Percentiles rank a stretch among this genome's conserved stretches.
Conservation (phyloP, 1,140 invertebrate genomes). For the Euglossa dilemma region DNA sequence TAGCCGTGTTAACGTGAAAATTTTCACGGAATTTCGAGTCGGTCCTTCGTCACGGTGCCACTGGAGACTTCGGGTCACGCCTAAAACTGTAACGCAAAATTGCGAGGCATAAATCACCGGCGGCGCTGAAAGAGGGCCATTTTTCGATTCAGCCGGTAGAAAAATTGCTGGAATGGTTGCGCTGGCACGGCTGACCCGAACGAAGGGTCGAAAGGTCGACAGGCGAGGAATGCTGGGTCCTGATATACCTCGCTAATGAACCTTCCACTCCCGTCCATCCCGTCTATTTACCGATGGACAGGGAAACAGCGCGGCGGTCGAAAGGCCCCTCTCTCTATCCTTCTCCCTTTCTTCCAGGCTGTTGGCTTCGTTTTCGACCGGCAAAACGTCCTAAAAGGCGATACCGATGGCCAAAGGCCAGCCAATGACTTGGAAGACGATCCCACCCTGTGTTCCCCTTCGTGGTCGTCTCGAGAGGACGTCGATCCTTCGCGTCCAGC, state of each 20-base stretch:
- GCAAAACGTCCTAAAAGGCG: conserved; percentile 29
- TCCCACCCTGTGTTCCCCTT: neutral
- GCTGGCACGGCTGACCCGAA: conserved; percentile 74
- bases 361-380: conserved; percentile 37
- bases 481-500: neutral
- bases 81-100: neutral
- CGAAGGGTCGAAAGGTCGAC: conserved; percentile 76
- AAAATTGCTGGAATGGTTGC: conserved; percentile 67
- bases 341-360: neutral
- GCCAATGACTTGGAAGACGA: conserved; percentile 41
- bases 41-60: neutral
- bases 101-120: neutral
- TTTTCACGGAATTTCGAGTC: no score
- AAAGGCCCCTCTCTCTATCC: conserved; percentile 14
- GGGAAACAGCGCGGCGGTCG: conserved; percentile 46
- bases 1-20: neutral
- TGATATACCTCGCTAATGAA: conserved; percentile 79
- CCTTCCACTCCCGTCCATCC: conserved; percentile 61
- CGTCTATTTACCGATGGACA: conserved; percentile 52
- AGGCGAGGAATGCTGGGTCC: conserved; percentile 76
- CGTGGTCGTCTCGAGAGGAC: neutral
- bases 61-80: neutral
- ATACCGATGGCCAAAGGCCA: conserved; percentile 32
- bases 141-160: conserved; percentile 70
- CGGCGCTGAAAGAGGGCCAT: neutral